These are phyloP conservation scores for Tenrec ecaudatus DNA, from an alignment of 2,113 vertebrate genomes.

Conservation along the genomic window DNA sequence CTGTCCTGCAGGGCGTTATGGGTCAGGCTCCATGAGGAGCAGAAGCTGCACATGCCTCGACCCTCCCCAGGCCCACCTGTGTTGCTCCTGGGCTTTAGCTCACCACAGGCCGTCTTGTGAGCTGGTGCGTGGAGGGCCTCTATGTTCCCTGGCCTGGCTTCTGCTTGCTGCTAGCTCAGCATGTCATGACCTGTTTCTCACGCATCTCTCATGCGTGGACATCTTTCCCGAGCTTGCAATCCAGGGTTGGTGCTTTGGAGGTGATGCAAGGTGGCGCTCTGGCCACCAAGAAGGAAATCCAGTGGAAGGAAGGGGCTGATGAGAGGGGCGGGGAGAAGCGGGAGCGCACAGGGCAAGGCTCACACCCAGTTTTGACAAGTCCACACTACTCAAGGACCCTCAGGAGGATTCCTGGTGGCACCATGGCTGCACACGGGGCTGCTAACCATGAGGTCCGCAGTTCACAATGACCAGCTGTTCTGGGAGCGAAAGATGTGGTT, in stretches of 20 bases:
- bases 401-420: too few relatives aligned
- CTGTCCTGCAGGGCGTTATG: too few relatives aligned
- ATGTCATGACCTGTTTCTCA: constrained; percentile 48
- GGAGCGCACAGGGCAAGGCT: neutral
- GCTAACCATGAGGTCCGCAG: too few relatives aligned
- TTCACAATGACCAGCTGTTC: too few relatives aligned
- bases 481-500: too few relatives aligned
- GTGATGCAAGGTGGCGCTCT: neutral
- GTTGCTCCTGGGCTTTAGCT: neutral
- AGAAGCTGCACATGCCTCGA: neutral
- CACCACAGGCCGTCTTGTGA: neutral
- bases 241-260: constrained; percentile 6
- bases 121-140: neutral
- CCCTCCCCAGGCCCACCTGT: accelerated
- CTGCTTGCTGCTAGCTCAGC: constrained; percentile 11
- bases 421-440: too few relatives aligned
- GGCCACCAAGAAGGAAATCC: neutral
- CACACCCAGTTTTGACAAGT: too few relatives aligned
- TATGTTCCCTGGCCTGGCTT: constrained; percentile 28
- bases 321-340: neutral
- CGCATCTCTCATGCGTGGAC: constrained; percentile 11
- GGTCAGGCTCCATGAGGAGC: too few relatives aligned
- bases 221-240: constrained; percentile 45
- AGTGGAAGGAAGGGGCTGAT: neutral
- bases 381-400: too few relatives aligned